A percentile compares a stretch with the other conserved stretches of the same genome.
Evolutionary conservation across 2,797 vertebrate genomes (phyloP).

Genomic region (Peromyscus aztecus): DNA sequence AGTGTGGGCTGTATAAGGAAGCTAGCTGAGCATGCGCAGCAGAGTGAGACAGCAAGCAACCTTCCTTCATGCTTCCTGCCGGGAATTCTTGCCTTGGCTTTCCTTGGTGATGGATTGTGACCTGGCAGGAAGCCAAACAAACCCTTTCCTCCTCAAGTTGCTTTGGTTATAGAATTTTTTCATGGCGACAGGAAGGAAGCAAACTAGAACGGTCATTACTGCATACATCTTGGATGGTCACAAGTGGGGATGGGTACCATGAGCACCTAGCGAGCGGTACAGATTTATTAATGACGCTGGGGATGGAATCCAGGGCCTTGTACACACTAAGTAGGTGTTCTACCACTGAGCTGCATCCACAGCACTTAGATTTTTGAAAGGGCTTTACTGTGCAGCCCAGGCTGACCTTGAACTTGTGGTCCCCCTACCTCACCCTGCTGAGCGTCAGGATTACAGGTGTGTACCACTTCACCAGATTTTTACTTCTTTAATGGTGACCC

Average conservation of each 20-base stretch:
- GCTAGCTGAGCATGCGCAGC: neutral
- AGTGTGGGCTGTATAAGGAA: neutral
- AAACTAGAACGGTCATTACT: neutral
- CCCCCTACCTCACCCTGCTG: neutral
- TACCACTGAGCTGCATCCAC: neutral
- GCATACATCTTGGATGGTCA: accelerated
- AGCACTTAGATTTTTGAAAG: neutral
- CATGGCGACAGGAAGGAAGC: neutral
- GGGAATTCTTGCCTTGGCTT: neutral
- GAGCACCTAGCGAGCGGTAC: too few species aligned
- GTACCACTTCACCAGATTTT: neutral
- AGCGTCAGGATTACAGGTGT: neutral
- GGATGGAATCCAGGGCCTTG: neutral
- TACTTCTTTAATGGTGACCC: neutral
- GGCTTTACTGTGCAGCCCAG: neutral
- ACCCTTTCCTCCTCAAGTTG: neutral
- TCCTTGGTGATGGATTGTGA: neutral
- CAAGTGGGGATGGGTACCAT: too few species aligned
- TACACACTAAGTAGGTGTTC: neutral
- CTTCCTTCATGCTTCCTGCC: neutral
- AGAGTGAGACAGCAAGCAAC: too few species aligned
- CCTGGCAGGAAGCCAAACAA: neutral
- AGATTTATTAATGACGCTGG: neutral
- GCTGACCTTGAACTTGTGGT: neutral
- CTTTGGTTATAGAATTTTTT: neutral